phyloP scores from a whole-genome alignment of 1,140 invertebrate genomes.

The Protaetia brevitarsis region DNA sequence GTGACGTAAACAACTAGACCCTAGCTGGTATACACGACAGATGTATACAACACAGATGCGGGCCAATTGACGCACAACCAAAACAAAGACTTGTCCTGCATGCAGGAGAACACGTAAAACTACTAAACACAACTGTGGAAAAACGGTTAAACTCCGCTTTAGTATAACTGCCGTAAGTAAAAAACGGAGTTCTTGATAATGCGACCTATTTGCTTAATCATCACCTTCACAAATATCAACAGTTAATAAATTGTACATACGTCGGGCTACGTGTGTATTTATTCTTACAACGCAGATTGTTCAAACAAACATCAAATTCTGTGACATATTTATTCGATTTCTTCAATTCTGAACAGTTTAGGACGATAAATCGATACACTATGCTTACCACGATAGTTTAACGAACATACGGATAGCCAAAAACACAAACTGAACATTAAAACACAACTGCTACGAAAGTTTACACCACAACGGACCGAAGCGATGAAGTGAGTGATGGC shows the following conservation, averaged over 20 bases:
- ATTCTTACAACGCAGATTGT: conserved; percentile 20
- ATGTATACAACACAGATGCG: conserved; percentile 18
- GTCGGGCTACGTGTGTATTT: background rate
- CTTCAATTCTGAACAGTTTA: background rate
- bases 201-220: conserved; percentile 17
- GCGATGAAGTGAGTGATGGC: conserved; percentile 19
- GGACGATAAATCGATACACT: conserved; percentile 3
- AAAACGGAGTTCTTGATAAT: conserved; percentile 10
- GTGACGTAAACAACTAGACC: conserved; percentile 19
- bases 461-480: conserved; percentile 12
- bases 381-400: conserved; percentile 17
- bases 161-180: background rate
- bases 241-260: background rate
- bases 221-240: conserved; percentile 10
- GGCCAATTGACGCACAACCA: conserved; percentile 20
- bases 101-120: background rate
- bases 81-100: conserved; percentile 17
- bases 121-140: conserved; percentile 7
- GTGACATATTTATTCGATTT: conserved; percentile 15
- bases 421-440: conserved; percentile 26
- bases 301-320: conserved; percentile 10
- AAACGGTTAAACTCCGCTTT: background rate
- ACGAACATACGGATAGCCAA: background rate
- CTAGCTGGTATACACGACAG: conserved; percentile 11
- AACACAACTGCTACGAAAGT: conserved; percentile 22